phyloP scores from a whole-genome alignment of 2,888 invertebrate genomes.

The Catocala nupta region DNA sequence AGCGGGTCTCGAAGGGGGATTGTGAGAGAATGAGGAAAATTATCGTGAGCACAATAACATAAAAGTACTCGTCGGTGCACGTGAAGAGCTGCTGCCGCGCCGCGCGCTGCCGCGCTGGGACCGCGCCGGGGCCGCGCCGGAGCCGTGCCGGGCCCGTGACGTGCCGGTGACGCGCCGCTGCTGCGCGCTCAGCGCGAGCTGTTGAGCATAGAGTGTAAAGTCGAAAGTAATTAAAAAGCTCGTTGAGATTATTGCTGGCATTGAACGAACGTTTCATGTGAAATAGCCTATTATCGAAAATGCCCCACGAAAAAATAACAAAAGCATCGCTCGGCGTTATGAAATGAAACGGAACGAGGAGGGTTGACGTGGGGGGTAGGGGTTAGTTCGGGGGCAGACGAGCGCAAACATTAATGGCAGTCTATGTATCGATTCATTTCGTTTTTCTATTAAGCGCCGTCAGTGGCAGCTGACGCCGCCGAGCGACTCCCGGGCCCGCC shows the following conservation, averaged over 20 bases:
- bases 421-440: slow-evolving; percentile 59
- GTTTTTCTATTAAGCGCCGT: slow-evolving; percentile 65
- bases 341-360: slow-evolving; percentile 53
- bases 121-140: too few species aligned
- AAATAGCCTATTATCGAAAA: slow-evolving; percentile 61
- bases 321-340: slow-evolving; percentile 47
- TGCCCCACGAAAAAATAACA: slow-evolving; percentile 53
- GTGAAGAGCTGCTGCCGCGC: slow-evolving; percentile 9
- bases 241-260: slow-evolving; percentile 45
- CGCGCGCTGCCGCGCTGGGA: not conserved
- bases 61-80: slow-evolving; percentile 27
- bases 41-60: slow-evolving; percentile 41
- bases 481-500: slow-evolving; percentile 11
- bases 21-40: slow-evolving; percentile 36
- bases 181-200: not conserved
- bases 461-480: slow-evolving; percentile 66
- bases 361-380: slow-evolving; percentile 10
- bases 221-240: slow-evolving; percentile 60
- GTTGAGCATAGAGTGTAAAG: slow-evolving; percentile 39
- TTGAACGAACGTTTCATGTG: slow-evolving; percentile 54
- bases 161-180: slow-evolving; percentile 20
- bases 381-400: slow-evolving; percentile 31
- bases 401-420: slow-evolving; percentile 50
- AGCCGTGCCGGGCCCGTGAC: not conserved
- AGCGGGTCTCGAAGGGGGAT: slow-evolving; percentile 20